Evolutionary conservation across 1,140 invertebrate genomes (phyloP), one percentile per base, ranked within the genome.

Genomic region (Eciton burchellii): DNA sequence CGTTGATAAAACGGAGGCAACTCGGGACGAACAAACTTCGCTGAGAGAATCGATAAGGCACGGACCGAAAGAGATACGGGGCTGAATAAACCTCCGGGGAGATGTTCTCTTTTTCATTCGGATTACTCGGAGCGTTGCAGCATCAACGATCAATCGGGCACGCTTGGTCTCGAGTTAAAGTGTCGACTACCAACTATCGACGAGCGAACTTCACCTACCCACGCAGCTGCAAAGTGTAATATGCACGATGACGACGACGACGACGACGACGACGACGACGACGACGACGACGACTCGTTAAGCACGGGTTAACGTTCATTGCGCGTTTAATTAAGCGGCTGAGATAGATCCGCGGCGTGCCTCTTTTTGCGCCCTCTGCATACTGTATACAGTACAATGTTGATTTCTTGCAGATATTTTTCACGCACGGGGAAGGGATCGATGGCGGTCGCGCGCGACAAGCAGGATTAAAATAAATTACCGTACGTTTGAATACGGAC

Each of bases 391-490:
- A 9, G 41, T 24, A 9, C 21, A n/a, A n/a, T n/a, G 1, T 65
- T 26, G 19, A 43, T 11, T 9, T 21, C 43, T n/a, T 12, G 12
- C 26, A n/a, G 47, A 77, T 76, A 29, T 77, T 66, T 66, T 35
- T 49, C 35, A 16, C 8, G 19, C 56, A 56, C 21, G 11, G 29
- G 45, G 70, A 79, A 79, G 68, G 43, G 68, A 35, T 77, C 43
- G 45, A 43, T 63, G 12, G n/a, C 16, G 21, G 21, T 16, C 35
- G 63, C 6, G n/a, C 52, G 45, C 29, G 16, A 79, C 74, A 70
- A 29, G 14, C 70, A 56, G 26, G 56, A 79, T 79, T 70, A 70
- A 70, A 79, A 79, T 79, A 70, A 79, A 79, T 79, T 79, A 79
- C 52, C 63, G 45, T 79, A 56, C 41, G 56, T 79, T 79, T 57